Base-by-base conservation (phyloP, 2,888 invertebrate genomes). In the Zygaena filipendulae region DNA sequence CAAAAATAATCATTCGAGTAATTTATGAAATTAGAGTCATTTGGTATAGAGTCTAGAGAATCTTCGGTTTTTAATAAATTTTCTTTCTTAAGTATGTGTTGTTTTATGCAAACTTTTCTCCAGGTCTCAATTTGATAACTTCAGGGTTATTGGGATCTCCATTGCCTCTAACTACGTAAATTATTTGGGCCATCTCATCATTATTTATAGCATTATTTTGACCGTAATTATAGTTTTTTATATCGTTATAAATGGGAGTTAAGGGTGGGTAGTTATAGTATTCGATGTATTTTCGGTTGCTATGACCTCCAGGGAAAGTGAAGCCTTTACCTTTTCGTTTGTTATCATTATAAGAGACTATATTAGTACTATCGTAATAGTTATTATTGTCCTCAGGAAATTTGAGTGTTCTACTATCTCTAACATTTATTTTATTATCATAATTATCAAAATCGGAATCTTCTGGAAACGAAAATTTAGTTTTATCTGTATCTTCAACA, bases 161-260 rank as follows among this genome's bases (percentile, higher is more conserved):
- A 34, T 80, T 66, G 0, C 79, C 81, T 47, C 80, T 64, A 0
- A 81, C 61, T 16, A 81, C 52, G 24, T 80, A 81, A n/a, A 80
- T 58, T 2, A 67, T 63, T 30, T 50, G 49, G 4, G 7, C 46
- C 56, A 28, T 52, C 49, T 21, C 57, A 29, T 38, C 20, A 25
- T 35, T 34, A 33, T 40, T 32, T 12, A 34, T 28, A 30, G 38
- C 24, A 8, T 45, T 41, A 25, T 48, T 33, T 23, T 28, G 7
- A n/a, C 18, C 29, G 21, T 32, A 7, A 27, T 33, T 21, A 26
- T 31, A n/a, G n/a, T n/a, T n/a, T n/a, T n/a, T 26, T 11, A 29
- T 7, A 29, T 19, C 27, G 10, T 26, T 13, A 9, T 25, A 18
- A 5, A 25, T 11, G 22, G 28, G 20, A 11, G 21, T 7, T 4